Conservation (phyloP, 2,797 vertebrate species). For the Sebastes minor region DNA sequence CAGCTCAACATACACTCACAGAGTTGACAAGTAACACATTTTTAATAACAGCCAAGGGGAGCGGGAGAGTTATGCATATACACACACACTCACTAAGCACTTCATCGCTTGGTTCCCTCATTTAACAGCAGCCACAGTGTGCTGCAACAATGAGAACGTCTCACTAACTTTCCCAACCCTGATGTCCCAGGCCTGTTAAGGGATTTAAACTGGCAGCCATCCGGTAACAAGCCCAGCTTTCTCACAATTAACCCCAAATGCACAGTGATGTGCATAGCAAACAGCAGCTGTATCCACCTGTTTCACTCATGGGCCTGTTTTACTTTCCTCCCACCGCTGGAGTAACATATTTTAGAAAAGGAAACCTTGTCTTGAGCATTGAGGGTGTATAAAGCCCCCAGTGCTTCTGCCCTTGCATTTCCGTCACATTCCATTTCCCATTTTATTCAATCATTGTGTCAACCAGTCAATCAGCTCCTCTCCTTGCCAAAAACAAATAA, state of each 20-base stretch:
- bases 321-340: background rate
- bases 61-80: background rate
- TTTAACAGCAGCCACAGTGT: background rate
- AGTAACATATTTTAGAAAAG: background rate
- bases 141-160: background rate
- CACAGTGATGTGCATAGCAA: background rate
- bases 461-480: slow-evolving; percentile 23
- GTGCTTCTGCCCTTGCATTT: slow-evolving; percentile 2
- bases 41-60: background rate
- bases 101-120: background rate
- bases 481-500: slow-evolving; percentile 14
- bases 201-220: slow-evolving; percentile 20
- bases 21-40: slow-evolving; percentile 4
- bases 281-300: slow-evolving; percentile 35
- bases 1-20: background rate
- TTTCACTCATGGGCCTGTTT: background rate
- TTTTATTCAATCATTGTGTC: slow-evolving; percentile 22
- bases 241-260: slow-evolving; percentile 16
- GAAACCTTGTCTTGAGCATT: background rate
- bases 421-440: slow-evolving; percentile 27
- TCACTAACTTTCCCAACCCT: background rate
- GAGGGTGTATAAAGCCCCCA: background rate
- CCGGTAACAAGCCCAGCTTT: slow-evolving; percentile 1
- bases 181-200: background rate
- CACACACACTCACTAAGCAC: background rate